phyloP scores from a whole-genome alignment of 2,888 invertebrate genomes.

The Saturnia japonica region DNA sequence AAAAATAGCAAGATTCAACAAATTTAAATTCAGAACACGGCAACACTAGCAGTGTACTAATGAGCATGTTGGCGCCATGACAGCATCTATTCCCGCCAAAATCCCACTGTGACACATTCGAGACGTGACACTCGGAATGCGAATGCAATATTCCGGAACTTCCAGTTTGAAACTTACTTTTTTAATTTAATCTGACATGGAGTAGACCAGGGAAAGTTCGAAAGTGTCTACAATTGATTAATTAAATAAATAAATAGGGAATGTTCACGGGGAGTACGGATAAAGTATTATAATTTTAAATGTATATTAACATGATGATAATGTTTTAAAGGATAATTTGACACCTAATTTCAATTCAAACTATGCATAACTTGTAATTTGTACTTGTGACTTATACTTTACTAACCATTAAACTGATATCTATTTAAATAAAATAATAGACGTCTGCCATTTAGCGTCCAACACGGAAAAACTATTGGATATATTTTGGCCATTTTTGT shows the following conservation, averaged over 20 bases:
- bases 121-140: constrained; percentile 40
- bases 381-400: too few species aligned
- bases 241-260: not conserved
- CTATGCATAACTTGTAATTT: not conserved
- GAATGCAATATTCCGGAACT: constrained; percentile 46
- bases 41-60: constrained; percentile 20
- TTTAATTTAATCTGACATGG: constrained; percentile 21
- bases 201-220: constrained; percentile 21
- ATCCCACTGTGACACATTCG: constrained; percentile 36
- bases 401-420: too few species aligned
- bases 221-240: constrained; percentile 5
- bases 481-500: too few species aligned
- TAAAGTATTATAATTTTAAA: not conserved
- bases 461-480: too few species aligned
- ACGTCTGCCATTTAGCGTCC: too few species aligned
- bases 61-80: constrained; percentile 17
- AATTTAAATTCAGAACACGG: constrained; percentile 18
- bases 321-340: not conserved
- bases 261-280: not conserved
- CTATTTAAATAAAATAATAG: too few species aligned
- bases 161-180: constrained; percentile 23
- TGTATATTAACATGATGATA: not conserved
- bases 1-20: not conserved
- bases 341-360: not conserved
- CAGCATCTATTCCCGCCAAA: constrained; percentile 26